Base-by-base conservation (phyloP, 2,888 invertebrate species). In the Zelleria hepariella region DNA sequence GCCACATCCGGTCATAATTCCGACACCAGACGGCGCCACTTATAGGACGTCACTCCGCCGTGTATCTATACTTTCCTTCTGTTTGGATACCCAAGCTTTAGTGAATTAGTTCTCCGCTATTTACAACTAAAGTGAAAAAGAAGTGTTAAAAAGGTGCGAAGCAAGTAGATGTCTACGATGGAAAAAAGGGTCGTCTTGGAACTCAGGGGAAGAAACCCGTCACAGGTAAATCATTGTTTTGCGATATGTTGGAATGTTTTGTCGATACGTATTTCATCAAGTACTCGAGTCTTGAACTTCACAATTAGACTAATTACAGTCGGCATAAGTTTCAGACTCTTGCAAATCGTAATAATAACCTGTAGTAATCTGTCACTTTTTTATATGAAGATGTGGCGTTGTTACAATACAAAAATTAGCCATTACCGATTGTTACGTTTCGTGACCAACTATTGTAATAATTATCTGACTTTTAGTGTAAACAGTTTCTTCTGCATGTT, bases 131-230 rank as follows among this genome's bases (percentile, higher is more conserved):
- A 67, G 73, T 71, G 66, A 72, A 65, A 66, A 72, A 79, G 82
- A 66, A 78, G 82, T 82, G 80, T 70, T 74, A 65, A 69, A 68
- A 77, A 24, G 21, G 82, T 80, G 80, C 71, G 70, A 74, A 68
- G 69, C 66, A 66, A 66, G 64, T 69, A 66, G 71, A 67, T 71
- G 66, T 60, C 69, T 66, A 80, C 78, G 72, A 98, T 98, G 97
- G 97, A 97, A 91, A 97, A 97, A 86, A 94, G 98, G 89, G 94
- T 98, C 91, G 95, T 95, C 80, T 91, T 98, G 82, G 98, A 98
- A 91, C 94, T 95, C 90, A 92, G 98, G 80, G 98, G 97, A 86
- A 93, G 94, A 83, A 93, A 93, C 83, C 94, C 97, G 72, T 93
- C 93, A 80, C 94, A 97, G 92, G 98, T 98, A 92, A 93, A 93